phyloP scores from a whole-genome alignment of 2,113 vertebrate species.

The Melanotaenia duboulayi region DNA sequence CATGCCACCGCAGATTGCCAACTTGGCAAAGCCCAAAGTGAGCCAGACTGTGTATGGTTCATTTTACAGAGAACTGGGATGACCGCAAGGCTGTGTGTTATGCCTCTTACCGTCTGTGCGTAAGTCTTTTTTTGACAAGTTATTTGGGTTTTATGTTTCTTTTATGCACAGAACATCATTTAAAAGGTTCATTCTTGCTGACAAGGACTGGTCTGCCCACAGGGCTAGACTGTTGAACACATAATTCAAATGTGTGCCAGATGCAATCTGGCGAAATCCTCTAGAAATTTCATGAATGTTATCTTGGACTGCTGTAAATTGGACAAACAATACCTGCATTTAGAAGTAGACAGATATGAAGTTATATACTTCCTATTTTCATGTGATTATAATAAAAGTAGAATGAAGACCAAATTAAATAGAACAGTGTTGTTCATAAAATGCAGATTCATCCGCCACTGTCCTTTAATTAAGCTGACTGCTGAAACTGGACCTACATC shows the following conservation, averaged over 20 bases:
- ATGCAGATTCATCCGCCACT: background rate
- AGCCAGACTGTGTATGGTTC: constrained; percentile 53
- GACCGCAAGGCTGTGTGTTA: constrained; percentile 19
- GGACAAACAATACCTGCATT: background rate
- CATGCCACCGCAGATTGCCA: constrained; percentile 50
- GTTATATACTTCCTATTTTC: too few species aligned
- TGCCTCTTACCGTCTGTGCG: constrained; percentile 20
- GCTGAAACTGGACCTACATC: background rate
- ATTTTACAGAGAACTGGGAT: constrained; percentile 66
- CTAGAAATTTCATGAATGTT: constrained; percentile 2
- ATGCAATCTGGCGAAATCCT: constrained; percentile 3
- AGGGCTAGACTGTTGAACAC: constrained; percentile 2
- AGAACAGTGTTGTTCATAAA: too few species aligned
- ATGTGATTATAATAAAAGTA: too few species aligned
- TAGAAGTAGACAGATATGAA: background rate
- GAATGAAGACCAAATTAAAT: too few species aligned
- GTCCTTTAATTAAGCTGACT: background rate
- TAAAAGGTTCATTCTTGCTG: constrained; percentile 21
- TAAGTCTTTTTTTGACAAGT: constrained; percentile 17
- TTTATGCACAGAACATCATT: constrained; percentile 18
- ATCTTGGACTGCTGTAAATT: constrained; percentile 1
- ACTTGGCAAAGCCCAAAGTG: constrained; percentile 55
- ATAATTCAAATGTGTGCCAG: background rate
- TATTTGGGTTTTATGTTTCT: constrained; percentile 23
- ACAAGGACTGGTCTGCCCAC: constrained; percentile 1